These are phyloP conservation scores for Choreutis nemorana DNA, from an alignment of 2,888 invertebrate species.

Conservation along the genomic window DNA sequence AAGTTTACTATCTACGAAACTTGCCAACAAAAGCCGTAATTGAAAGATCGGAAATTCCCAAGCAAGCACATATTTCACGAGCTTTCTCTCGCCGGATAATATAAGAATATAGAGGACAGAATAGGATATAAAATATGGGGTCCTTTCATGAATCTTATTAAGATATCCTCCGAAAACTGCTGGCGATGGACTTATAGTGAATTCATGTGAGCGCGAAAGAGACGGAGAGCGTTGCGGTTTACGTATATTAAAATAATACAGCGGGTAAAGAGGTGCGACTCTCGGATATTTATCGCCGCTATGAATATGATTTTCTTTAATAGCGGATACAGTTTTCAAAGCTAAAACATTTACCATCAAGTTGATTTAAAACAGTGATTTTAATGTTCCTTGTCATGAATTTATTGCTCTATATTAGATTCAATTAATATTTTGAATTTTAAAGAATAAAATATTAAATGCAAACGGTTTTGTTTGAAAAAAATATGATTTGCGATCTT, in stretches of 20 bases:
- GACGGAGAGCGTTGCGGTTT: slow-evolving; percentile 37
- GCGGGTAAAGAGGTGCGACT: slow-evolving; percentile 57
- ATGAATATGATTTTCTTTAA: slow-evolving; percentile 65
- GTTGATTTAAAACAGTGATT: no score
- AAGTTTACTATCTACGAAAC: no score
- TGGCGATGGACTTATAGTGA: slow-evolving; percentile 27
- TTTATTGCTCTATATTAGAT: no score
- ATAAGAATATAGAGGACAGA: slow-evolving; percentile 69
- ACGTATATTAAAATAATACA: slow-evolving; percentile 64
- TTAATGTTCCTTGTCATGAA: no score
- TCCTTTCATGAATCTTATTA: slow-evolving; percentile 86
- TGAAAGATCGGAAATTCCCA: slow-evolving; percentile 65
- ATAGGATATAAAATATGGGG: slow-evolving; percentile 81
- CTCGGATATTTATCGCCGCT: slow-evolving; percentile 53
- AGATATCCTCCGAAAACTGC: slow-evolving; percentile 74
- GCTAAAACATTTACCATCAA: no score
- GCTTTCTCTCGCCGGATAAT: slow-evolving; percentile 59
- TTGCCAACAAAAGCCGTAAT: slow-evolving; percentile 54
- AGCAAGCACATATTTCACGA: slow-evolving; percentile 63
- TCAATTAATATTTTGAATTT: no score
- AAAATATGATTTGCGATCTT: no score
- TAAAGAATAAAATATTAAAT: no score
- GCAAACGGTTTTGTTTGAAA: no score
- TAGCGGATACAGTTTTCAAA: slow-evolving; percentile 48
- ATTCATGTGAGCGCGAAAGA: slow-evolving; percentile 16